Evolutionary conservation across 2,888 invertebrate genomes (phyloP), one percentile per base, ranked within the genome.

Genomic region (Epirrhoe tristata): DNA sequence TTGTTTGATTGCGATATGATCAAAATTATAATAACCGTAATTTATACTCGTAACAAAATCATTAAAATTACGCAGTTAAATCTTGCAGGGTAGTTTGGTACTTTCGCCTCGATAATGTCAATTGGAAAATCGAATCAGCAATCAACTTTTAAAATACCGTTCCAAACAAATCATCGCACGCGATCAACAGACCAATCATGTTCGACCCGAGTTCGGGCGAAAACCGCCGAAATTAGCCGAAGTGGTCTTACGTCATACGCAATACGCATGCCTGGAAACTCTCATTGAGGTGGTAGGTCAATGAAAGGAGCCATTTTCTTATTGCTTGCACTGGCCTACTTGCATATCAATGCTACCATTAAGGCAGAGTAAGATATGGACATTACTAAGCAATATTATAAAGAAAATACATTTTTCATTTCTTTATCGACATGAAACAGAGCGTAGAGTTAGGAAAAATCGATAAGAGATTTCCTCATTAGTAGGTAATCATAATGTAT

Each of bases 231-330:
- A 70, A 63, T 48, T 52, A 16, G 46, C 69, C 66, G 70, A 65
- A 68, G 52, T 48, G 24, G 71, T 71, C 74, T 86, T 80, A 81
- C 83, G 82, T 80, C 82, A 80, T 77, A 85, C 82, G 80, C 82
- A 82, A 79, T 78, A 86, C 82, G 81, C 85, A 83, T 82, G 82
- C 81, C 80, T 82, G 74, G 74, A 71, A 76, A 71, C 74, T 75
- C 74, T 81, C 79, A 84, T 81, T 77, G 76, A 78, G 77, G 76
- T 76, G 74, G 72, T 73, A 77, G 81, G 78, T 82, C 77, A 80
- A 73, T 80, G 81, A 74, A 75, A 67, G 66, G 71, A 68, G 68
- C 76, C 74, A 74, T 74, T 71, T 74, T 73, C 70, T 73, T 68
- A 68, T 67, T 67, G 51, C 71, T 71, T 73, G 70, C 71, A 69